These are phyloP conservation scores for Chromoteleia sp. DNA, from an alignment of 2,888 invertebrate species.

Conservation along the genomic window DNA sequence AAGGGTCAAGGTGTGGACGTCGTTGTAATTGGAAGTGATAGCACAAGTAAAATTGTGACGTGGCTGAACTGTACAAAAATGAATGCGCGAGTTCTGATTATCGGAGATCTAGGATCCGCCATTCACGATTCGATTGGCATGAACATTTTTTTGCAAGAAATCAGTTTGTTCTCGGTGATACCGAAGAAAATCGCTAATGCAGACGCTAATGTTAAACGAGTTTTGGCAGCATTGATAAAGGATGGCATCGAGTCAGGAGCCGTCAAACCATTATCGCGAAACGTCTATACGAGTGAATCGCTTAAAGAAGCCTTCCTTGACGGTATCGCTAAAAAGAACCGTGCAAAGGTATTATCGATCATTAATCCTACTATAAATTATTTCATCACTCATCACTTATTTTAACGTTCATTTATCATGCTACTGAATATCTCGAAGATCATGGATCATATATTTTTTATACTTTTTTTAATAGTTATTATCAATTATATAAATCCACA, in stretches of 20 bases:
- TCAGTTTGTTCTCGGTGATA: conserved; percentile 83
- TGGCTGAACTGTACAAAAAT: conserved; percentile 71
- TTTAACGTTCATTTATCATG: conserved; percentile 20
- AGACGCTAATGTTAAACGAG: conserved; percentile 86
- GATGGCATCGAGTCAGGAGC: conserved; percentile 88
- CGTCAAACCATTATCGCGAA: conserved; percentile 89
- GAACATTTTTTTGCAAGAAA: conserved; percentile 69
- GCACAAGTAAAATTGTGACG: not conserved
- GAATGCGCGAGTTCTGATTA: conserved; percentile 86
- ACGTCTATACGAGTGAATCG: conserved; percentile 87
- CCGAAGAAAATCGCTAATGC: conserved; percentile 68
- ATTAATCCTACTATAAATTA: conserved; percentile 44
- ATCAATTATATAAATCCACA: too few relatives aligned
- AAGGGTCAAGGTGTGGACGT: conserved; percentile 87
- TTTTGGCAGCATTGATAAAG: conserved; percentile 86
- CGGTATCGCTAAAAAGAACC: conserved; percentile 89
- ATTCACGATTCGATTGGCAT: conserved; percentile 85
- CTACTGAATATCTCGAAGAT: conserved; percentile 4
- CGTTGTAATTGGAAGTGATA: conserved; percentile 87
- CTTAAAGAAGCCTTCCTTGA: conserved; percentile 90
- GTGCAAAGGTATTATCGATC: conserved; percentile 88
- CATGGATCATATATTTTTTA: not conserved
- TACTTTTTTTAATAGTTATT: not conserved
- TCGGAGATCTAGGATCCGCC: conserved; percentile 83
- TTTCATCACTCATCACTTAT: conserved; percentile 29